Base-by-base conservation (phyloP, 2,888 invertebrate genomes). In the Parasteatoda lunata region DNA sequence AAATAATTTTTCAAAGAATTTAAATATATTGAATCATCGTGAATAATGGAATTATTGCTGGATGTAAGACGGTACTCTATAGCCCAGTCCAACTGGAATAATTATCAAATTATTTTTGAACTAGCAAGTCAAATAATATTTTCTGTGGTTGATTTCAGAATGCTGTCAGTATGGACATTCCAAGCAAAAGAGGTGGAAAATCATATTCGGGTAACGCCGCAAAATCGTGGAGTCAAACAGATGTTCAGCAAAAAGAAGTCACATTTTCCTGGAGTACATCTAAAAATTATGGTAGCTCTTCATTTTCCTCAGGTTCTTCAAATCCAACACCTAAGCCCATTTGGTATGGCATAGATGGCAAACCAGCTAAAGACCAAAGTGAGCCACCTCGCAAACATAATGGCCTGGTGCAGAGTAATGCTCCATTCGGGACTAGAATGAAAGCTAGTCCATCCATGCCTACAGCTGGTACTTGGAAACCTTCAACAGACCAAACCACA, bases 311-410 rank as follows among this genome's bases (percentile, higher is more conserved):
- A 11, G 66, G 30, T 7, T n/a, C 77, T 13, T 7, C 69, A 7
- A 47, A 47, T 11, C 68, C 77, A 52, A 77, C 77, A 11, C 30
- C 65, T 49, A 72, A 73, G 7, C 80, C 80, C 1, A 70, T 80
- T 8, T 80, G 85, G 85, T 86, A 77, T 47, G 85, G 85, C 4
- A 86, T 86, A 2, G 80, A 86, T n/a, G 85, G 80, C 15, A 80
- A 77, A 7, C 80, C 85, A 1, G 65, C 85, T 6, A 80, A 72
- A 66, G 85, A 86, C 51, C 85, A 86, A 30, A 71, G 66, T 49
- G 72, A 85, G 47, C 64, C 59, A 0, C 69, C 69, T 69, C 30
- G 49, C 30, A 79, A 79, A 51, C 73, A 79, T n/a, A 79, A 69
- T 4, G 84, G 84, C 2, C n/a, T 65, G 3, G 48, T 72, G 1